Percentiles rank a stretch among this genome's conserved stretches.
phyloP scores from a whole-genome alignment of 2,797 vertebrate species.

The Cichlasoma orientale region DNA sequence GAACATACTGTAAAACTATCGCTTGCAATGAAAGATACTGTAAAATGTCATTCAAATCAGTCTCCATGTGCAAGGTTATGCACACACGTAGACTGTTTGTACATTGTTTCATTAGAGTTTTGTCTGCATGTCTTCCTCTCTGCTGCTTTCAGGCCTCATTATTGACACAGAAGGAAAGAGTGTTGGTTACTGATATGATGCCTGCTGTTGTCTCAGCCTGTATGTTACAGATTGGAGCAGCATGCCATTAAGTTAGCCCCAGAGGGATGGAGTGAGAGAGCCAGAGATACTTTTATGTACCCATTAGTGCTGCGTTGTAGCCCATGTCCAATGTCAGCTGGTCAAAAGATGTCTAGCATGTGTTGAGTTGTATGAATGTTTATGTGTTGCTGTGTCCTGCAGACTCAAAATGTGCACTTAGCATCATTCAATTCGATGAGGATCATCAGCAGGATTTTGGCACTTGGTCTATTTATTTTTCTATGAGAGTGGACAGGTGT shows the following conservation, averaged over 20 bases:
- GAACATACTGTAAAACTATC: background rate
- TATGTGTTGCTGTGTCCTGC: conserved; percentile 18
- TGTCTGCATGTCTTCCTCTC: conserved; percentile 26
- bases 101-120: conserved; percentile 1
- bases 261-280: conserved; percentile 18
- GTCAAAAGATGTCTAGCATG: conserved; percentile 7
- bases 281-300: conserved; percentile 52
- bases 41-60: background rate
- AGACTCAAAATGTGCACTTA: conserved; percentile 41
- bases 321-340: conserved; percentile 24
- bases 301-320: conserved; percentile 47
- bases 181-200: conserved; percentile 39
- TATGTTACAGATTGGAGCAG: conserved; percentile 38
- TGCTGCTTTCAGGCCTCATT: conserved; percentile 47
- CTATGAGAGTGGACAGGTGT: conserved; percentile 33
- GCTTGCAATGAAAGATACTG: background rate
- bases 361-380: background rate
- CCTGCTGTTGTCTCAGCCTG: conserved; percentile 37
- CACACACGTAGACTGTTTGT: background rate
- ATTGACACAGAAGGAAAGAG: conserved; percentile 48
- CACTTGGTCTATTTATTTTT: conserved; percentile 33
- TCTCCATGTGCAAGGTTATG: background rate
- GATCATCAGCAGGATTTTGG: conserved; percentile 27
- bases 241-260: conserved; percentile 53
- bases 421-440: conserved; percentile 57